Evolutionary conservation across 2,113 vertebrate genomes (phyloP), one percentile per base, ranked within the genome.

Genomic region (Uria aalge): DNA sequence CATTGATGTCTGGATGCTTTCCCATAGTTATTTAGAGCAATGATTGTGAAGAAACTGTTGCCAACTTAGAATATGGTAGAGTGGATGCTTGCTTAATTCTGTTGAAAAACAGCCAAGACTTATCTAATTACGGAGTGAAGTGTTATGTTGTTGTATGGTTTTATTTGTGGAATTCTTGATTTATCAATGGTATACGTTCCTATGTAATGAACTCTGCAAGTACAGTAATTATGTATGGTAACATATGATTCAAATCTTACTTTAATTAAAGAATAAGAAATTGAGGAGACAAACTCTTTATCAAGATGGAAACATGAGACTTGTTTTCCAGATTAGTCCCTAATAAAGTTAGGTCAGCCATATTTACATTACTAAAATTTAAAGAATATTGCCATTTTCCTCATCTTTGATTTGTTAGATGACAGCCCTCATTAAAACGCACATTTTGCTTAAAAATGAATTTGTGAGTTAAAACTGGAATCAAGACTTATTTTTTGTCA

Each of bases 1-100:
- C 24, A 8, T 63, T 69, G 63, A 73, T 69, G 23, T 45, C 75
- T 96, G 94, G 88, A 90, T 88, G 17, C 68, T 84, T 90, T 96
- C 90, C 90, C 72, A 2, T 77, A 45, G 40, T 74, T 92, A 80
- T 52, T 94, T 93, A 47, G 52, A 79, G 72, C 12, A 71, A 76
- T 83, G 71, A 79, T 91, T 21, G 7, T 43, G 83, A 75, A 77
- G 76, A 77, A 86, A 50, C 40, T 36, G 52, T 63, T 96, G 96
- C 96, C 94, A 96, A 2, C n/a, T 90, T 92, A 86, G 85, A 92
- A 48, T 92, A 69, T 83, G 71, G 67, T 50, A 15, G n/a, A 92
- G 79, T 80, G 41, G 72, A 53, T 88, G 48, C 55, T 76, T 92
- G 69, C 75, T 92, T 80, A 83, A 59, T 92, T 5, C 16, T 68